phyloP scores from a whole-genome alignment of 2,888 invertebrate species.

The Eumacrocentrus americanus region DNA sequence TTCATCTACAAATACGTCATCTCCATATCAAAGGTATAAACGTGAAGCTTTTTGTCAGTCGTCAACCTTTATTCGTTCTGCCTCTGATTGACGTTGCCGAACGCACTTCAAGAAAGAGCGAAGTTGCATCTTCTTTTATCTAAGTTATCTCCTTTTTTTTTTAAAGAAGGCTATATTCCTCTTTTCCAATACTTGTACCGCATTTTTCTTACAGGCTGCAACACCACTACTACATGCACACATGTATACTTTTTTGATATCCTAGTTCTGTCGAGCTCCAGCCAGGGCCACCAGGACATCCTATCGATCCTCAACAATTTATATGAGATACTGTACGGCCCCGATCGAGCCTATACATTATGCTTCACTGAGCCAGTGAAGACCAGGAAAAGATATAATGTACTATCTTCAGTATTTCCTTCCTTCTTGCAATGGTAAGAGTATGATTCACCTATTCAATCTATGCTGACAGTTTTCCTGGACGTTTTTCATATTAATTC shows the following conservation, averaged over 20 bases:
- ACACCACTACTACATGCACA: too few species aligned
- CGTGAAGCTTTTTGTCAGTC: background rate
- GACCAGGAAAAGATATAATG: too few species aligned
- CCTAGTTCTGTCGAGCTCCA: background rate
- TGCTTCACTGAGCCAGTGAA: background rate
- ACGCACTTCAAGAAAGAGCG: background rate
- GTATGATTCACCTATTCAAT: background rate
- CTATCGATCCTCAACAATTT: background rate
- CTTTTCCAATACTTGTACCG: background rate
- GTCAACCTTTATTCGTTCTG: background rate
- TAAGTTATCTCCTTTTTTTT: too few species aligned
- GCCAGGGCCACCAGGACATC: background rate
- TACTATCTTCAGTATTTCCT: too few species aligned
- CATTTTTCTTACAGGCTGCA: too few species aligned
- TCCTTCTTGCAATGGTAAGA: too few species aligned
- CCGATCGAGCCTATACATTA: background rate
- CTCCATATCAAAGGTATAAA: background rate
- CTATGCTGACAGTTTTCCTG: background rate
- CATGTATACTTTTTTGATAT: background rate
- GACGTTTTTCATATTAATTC: background rate
- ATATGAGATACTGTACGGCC: background rate
- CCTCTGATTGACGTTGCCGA: background rate
- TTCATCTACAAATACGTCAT: background rate
- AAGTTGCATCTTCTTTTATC: background rate
- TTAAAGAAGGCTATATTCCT: too few species aligned